Evolutionary conservation across 2,113 vertebrate genomes (phyloP).

Genomic region (Macrotus californicus): DNA sequence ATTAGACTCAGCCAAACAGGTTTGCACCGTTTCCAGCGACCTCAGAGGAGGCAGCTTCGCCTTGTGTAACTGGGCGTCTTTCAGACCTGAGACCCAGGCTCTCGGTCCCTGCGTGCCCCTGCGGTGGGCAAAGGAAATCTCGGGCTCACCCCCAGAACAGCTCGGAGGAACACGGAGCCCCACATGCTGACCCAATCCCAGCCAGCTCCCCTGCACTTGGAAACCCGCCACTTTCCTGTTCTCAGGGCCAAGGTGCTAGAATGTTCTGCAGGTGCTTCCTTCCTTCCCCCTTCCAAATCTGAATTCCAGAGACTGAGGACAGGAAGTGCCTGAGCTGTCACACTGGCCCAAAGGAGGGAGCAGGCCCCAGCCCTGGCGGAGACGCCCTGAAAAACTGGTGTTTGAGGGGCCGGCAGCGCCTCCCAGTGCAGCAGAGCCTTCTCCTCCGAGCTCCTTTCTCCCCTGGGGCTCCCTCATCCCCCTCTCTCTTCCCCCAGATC

Average conservation of each 20-base stretch:
- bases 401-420: too few relatives aligned
- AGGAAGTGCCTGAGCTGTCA: not conserved
- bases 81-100: not conserved
- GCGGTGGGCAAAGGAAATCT: not conserved
- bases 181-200: not conserved
- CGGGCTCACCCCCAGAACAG: not conserved
- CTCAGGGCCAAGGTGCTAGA: not conserved
- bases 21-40: not conserved
- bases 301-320: not conserved
- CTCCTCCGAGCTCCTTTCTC: not conserved
- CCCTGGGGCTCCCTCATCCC: rapidly evolving
- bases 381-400: too few relatives aligned
- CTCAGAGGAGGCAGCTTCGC: not conserved
- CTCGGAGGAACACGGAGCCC: rapidly evolving
- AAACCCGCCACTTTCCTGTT: not conserved
- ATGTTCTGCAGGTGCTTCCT: not conserved
- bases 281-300: not conserved
- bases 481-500: constrained; percentile 61
- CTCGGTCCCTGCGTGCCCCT: not conserved
- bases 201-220: not conserved
- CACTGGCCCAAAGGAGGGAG: not conserved
- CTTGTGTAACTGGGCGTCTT: not conserved
- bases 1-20: not conserved
- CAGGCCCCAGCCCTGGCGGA: not conserved
- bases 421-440: rapidly evolving